Conservation (phyloP, 2,888 invertebrate genomes). For the Volucella inanis region DNA sequence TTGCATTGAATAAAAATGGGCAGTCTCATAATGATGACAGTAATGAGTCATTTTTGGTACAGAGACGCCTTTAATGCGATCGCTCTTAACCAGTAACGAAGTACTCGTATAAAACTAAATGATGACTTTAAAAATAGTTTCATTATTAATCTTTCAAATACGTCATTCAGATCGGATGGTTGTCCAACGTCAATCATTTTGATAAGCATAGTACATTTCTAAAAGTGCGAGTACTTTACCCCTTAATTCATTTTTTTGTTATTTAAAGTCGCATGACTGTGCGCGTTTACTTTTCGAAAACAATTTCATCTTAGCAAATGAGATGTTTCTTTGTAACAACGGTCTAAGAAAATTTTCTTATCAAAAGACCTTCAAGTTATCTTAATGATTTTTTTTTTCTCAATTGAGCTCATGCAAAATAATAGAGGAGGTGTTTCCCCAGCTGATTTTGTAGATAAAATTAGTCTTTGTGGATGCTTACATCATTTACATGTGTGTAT, state of each 20-base stretch:
- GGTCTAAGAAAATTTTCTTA: neutral
- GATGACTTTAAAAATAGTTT: slow-evolving; percentile 29
- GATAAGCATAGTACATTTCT: slow-evolving; percentile 21
- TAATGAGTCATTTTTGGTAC: slow-evolving; percentile 14
- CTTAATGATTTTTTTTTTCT: neutral
- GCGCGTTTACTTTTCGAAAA: neutral
- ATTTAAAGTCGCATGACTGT: too few relatives aligned
- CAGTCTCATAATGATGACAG: neutral
- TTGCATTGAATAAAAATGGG: neutral
- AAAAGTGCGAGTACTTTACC: neutral
- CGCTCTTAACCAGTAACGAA: neutral
- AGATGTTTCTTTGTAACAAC: neutral
- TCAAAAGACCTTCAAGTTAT: neutral
- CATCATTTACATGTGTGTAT: too few relatives aligned
- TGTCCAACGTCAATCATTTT: slow-evolving; percentile 22
- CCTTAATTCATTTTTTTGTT: neutral
- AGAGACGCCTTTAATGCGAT: neutral
- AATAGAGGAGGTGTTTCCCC: too few relatives aligned
- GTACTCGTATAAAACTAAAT: neutral
- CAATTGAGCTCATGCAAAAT: too few relatives aligned
- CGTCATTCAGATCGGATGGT: slow-evolving; percentile 31
- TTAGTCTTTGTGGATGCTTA: too few relatives aligned
- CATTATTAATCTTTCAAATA: slow-evolving; percentile 26
- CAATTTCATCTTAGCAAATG: neutral
- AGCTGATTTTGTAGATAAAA: too few relatives aligned